Evolutionary conservation across 2,888 invertebrate species (phyloP).

Genomic region (Drosophila putrida): DNA sequence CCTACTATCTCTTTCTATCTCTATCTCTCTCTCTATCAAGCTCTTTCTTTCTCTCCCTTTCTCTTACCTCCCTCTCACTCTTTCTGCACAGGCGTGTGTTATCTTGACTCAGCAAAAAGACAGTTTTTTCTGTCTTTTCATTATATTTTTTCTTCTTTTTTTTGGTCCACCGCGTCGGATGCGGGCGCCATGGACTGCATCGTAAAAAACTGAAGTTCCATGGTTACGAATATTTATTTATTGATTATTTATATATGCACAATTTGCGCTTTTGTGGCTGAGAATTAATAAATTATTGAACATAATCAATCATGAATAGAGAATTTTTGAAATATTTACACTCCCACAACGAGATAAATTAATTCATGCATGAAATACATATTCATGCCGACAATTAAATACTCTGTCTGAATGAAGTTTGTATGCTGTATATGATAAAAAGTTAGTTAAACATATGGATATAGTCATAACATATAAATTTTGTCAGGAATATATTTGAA

Average conservation of each 20-base stretch:
- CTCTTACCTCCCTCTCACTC: not conserved
- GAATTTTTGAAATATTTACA: conserved; percentile 6
- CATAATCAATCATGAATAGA: conserved; percentile 64
- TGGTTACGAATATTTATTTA: conserved; percentile 41
- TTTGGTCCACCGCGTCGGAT: conserved; percentile 36
- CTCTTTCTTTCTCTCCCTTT: not conserved
- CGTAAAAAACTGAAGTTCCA: conserved; percentile 11
- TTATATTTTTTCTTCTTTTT: not conserved
- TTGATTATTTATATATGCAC: conserved; percentile 55
- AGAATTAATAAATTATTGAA: conserved; percentile 57
- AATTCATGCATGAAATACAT: not conserved
- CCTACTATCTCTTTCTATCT: conserved; percentile 34
- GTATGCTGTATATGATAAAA: not conserved
- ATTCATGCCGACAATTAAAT: not conserved
- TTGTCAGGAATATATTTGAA: too few relatives aligned
- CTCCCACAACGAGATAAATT: conserved; percentile 2
- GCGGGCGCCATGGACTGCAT: conserved; percentile 55
- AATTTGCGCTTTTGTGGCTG: conserved; percentile 33
- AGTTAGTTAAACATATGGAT: too few relatives aligned
- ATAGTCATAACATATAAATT: too few relatives aligned
- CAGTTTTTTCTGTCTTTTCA: conserved; percentile 12
- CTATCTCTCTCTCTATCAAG: not conserved
- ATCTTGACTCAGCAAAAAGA: conserved; percentile 73
- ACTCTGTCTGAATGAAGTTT: not conserved
- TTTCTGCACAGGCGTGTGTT: conserved; percentile 28